Percentiles rank a stretch among this genome's conserved stretches.
Evolutionary conservation across 2,113 vertebrate species (phyloP).

Genomic region (Sitta europaea): DNA sequence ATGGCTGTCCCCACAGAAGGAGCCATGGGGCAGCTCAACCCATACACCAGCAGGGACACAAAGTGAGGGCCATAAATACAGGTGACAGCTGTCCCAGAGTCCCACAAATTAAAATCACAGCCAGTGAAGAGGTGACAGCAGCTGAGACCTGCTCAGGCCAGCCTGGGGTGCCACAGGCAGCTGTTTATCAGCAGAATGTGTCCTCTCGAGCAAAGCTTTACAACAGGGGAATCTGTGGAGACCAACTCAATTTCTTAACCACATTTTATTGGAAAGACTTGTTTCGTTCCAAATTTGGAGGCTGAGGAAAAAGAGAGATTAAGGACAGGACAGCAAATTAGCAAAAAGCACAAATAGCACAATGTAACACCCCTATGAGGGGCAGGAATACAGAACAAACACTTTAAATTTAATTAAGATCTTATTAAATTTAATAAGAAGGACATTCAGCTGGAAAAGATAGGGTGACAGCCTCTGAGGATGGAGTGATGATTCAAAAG

Average conservation of each 20-base stretch:
- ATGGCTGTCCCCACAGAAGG: background rate
- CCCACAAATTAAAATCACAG: background rate
- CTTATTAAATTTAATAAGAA: background rate
- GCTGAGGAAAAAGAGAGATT: background rate
- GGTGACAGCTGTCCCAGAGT: background rate
- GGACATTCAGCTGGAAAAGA: background rate
- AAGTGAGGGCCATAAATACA: background rate
- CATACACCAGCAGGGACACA: background rate
- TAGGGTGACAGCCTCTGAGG: background rate
- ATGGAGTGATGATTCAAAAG: background rate
- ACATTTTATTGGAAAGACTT: background rate
- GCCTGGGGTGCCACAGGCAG: background rate
- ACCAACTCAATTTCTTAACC: background rate
- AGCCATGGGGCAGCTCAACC: background rate
- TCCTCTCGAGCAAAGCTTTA: background rate
- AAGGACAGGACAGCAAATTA: background rate
- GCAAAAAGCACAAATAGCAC: background rate
- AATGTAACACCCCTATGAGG: rapidly evolving
- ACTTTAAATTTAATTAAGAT: no score
- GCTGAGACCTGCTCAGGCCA: background rate
- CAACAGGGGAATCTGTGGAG: background rate
- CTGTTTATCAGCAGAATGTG: background rate
- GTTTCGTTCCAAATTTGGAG: background rate
- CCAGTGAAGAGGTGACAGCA: background rate
- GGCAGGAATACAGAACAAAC: background rate